Conservation (phyloP, 2,888 invertebrate genomes). For the Eurytoma adleriae region DNA sequence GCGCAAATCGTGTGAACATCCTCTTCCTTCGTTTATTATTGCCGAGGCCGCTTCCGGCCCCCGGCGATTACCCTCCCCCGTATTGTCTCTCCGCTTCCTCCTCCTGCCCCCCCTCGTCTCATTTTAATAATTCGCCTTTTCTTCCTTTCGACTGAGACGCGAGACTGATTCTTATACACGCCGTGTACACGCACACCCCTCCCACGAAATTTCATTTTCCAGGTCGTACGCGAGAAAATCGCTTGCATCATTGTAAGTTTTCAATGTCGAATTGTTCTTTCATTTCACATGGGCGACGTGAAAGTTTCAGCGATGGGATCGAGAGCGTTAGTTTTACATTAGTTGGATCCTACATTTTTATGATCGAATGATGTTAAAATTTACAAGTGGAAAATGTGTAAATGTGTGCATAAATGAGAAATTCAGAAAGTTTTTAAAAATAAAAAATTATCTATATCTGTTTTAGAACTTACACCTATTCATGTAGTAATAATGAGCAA, state of each 20-base stretch:
- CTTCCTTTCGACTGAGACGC: not conserved
- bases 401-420: no score
- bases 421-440: no score
- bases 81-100: constrained; percentile 31
- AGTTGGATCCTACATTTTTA: no score
- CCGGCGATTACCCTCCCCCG: not conserved
- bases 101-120: not conserved
- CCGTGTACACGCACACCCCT: not conserved
- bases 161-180: not conserved
- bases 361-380: no score
- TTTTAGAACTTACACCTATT: no score
- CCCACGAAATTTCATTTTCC: not conserved
- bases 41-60: constrained; percentile 42
- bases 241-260: not conserved
- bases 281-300: not conserved
- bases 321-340: no score
- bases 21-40: constrained; percentile 63
- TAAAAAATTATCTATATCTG: no score
- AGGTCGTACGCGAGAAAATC: constrained; percentile 3
- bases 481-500: no score
- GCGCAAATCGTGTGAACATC: constrained; percentile 65
- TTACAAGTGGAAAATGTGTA: no score
- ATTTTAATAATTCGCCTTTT: constrained; percentile 3
- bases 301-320: not conserved
- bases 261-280: constrained; percentile 1